These are phyloP conservation scores for Parazoanthus swiftii DNA, from an alignment of 92 coral and sea anemone genomes.

Conservation along the genomic window DNA sequence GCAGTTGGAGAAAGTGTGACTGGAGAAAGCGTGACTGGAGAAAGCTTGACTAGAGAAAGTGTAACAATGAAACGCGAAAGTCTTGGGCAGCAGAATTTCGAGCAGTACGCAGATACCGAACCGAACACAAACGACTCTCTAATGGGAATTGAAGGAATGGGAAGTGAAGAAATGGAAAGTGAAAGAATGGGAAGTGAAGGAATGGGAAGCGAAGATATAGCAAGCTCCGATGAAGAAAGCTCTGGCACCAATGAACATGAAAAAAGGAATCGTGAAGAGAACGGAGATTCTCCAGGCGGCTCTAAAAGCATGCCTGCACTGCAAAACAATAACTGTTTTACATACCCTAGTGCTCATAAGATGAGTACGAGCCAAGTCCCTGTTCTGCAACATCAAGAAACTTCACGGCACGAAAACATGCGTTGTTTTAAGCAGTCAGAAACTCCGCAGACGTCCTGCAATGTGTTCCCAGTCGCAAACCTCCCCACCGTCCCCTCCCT, in stretches of 20 bases:
- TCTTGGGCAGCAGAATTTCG: neutral
- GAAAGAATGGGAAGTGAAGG: slow-evolving; percentile 16
- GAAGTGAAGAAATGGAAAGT: neutral
- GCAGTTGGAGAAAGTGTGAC: neutral
- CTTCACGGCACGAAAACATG: neutral
- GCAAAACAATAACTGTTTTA: neutral
- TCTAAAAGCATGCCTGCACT: neutral
- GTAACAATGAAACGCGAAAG: neutral
- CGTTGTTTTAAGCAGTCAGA: slow-evolving; percentile 2
- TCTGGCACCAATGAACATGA: neutral
- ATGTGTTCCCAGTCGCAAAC: neutral
- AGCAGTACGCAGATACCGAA: neutral
- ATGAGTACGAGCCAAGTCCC: neutral
- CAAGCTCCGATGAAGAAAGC: slow-evolving; percentile 26
- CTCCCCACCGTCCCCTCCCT: slow-evolving; percentile 4
- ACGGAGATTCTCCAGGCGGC: neutral
- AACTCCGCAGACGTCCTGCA: neutral
- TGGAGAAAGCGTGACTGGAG: too few relatives aligned
- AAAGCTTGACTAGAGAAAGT: too few relatives aligned
- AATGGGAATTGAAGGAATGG: slow-evolving; percentile 6
- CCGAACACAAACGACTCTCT: slow-evolving; percentile 10
- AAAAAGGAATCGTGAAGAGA: neutral
- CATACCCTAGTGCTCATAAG: neutral
- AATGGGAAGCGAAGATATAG: slow-evolving; percentile 21
- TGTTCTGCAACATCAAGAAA: slow-evolving; percentile 5